Evolutionary conservation across 1,140 invertebrate genomes (phyloP), one percentile per base, ranked within the genome.

Genomic region (Drosophila kohkoa): DNA sequence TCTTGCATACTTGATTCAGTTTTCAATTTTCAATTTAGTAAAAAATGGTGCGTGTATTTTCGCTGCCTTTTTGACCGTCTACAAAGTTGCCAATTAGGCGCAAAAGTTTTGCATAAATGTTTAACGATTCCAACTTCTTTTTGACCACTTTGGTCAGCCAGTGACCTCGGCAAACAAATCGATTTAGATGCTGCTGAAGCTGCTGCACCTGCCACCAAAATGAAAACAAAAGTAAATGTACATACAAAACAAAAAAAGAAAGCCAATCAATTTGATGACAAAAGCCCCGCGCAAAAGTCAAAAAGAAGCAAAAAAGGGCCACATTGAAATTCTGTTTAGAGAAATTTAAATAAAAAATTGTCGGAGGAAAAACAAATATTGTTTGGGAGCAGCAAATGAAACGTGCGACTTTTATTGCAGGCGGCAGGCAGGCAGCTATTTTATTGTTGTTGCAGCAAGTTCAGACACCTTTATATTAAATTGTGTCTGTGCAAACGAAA

Each of bases 401-500:
- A 66, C 16, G 60, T 63, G 57, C 79, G 60, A 58, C 54, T 66
- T 88, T 88, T 89, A 89, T 83, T 25, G n/a, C 25, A 10, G 8
- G 41, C 35, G 7, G 2, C 35, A 10, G 2, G 2, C 7, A 10
- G 5, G 32, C 32, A 13, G 25, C 15, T 11, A 1, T 43, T 25
- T 45, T 45, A 28, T 10, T 6, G 25, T 15, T 46, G 68, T 68
- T 41, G 58, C 49, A 25, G 60, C 70, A 75, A 69, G 83, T 87
- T 88, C 82, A 87, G 82, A 80, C 83, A 87, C 82, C 82, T 87
- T 80, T 77, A 83, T 83, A 87, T 87, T 87, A 87, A 87, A 87
- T 80, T 87, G 83, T 83, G 82, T 87, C 82, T 86, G 82, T 52
- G 59, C 58, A 49, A 72, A 57, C 76, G 65, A 64, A 82, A 79